phyloP scores from a whole-genome alignment of 2,888 invertebrate genomes.

The Rhamnusium bicolor region DNA sequence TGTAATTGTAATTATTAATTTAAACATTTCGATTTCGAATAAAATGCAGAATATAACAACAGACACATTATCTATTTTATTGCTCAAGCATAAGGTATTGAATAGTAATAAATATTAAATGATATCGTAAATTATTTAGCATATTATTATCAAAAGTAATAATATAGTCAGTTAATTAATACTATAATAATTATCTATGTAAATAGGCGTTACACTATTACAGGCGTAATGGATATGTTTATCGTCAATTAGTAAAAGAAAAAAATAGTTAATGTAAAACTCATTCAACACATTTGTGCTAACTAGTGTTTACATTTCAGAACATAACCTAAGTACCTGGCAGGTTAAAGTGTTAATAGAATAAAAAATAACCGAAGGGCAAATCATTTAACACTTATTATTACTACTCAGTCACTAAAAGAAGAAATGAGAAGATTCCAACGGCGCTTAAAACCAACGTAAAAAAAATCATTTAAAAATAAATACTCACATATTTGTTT shows the following conservation, averaged over 20 bases:
- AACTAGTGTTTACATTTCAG: conserved; percentile 36
- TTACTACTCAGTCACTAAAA: neutral
- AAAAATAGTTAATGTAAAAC: conserved; percentile 45
- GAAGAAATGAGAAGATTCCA: neutral
- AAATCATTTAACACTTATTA: conserved; percentile 64
- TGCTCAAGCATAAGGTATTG: neutral
- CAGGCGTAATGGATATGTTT: conserved; percentile 42
- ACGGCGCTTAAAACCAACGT: neutral
- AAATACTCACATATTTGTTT: conserved; percentile 61
- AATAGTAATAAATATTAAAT: neutral
- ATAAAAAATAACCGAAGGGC: conserved; percentile 61
- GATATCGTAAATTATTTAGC: neutral
- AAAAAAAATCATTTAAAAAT: conserved; percentile 24
- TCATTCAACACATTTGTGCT: conserved; percentile 43
- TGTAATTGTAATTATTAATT: too few species aligned
- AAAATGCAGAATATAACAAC: too few species aligned
- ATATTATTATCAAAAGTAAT: too few species aligned
- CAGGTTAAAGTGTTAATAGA: conserved; percentile 49
- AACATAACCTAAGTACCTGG: conserved; percentile 49
- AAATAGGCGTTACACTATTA: conserved; percentile 33
- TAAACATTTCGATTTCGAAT: too few species aligned
- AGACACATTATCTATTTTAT: too few species aligned
- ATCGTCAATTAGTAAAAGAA: conserved; percentile 42
- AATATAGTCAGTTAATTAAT: neutral
- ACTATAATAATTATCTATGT: conserved; percentile 41